A percentile compares a stretch with the other conserved stretches of the same genome.
Evolutionary conservation across 2,888 invertebrate genomes (phyloP).

Genomic region (Caenorhabditis sp.): DNA sequence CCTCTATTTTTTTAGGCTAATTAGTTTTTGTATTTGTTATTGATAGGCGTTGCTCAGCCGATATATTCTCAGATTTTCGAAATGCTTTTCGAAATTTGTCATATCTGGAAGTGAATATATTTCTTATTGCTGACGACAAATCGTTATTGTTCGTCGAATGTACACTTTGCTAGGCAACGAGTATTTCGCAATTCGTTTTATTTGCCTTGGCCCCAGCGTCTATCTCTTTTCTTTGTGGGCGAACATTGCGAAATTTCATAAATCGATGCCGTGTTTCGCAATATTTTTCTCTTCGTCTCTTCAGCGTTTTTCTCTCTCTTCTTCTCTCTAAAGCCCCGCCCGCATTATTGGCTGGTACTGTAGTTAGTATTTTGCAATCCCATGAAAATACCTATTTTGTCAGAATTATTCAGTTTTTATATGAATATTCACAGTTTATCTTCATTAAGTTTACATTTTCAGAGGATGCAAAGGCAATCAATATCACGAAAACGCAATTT

Average conservation of each 20-base stretch:
- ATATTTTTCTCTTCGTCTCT: not conserved
- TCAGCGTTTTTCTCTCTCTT: not conserved
- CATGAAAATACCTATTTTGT: not conserved
- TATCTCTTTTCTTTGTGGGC: not conserved
- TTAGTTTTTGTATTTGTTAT: too few relatives aligned
- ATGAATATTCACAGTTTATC: too few relatives aligned
- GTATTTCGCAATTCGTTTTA: constrained; percentile 1
- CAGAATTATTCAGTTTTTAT: too few relatives aligned
- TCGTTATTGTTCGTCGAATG: not conserved
- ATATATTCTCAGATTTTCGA: too few relatives aligned
- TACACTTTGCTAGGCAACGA: not conserved
- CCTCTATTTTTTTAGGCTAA: too few relatives aligned
- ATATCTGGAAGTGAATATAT: too few relatives aligned
- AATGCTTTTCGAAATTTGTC: too few relatives aligned
- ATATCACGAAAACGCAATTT: constrained; percentile 1
- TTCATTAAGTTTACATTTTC: too few relatives aligned
- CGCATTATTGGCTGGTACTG: not conserved
- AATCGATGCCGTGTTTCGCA: not conserved
- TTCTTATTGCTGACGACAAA: not conserved
- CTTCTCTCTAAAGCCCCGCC: not conserved
- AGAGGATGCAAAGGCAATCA: not conserved
- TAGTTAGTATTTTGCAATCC: not conserved
- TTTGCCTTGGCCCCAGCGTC: not conserved
- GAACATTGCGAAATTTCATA: not conserved
- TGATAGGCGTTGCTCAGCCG: too few relatives aligned